Conservation (phyloP, 2,888 invertebrate species). For the Tholera decimalis region DNA sequence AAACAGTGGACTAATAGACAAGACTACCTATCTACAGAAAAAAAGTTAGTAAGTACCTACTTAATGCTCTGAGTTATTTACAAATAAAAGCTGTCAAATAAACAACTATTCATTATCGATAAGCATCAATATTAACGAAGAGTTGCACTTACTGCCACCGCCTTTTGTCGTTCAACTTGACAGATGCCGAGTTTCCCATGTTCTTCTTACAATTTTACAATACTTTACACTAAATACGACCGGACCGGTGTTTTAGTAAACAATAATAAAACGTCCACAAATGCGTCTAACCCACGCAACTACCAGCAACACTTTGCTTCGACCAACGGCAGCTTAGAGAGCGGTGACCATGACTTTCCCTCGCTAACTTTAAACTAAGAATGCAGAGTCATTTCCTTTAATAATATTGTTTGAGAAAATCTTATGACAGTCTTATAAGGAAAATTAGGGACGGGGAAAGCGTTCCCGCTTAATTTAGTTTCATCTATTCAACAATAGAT, state of each 20-base stretch:
- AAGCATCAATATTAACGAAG: neutral
- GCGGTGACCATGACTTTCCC: slow-evolving; percentile 86
- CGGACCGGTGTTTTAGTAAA: slow-evolving; percentile 58
- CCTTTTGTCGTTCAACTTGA: slow-evolving; percentile 85
- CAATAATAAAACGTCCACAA: slow-evolving; percentile 47
- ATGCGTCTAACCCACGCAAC: slow-evolving; percentile 77
- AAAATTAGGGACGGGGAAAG: slow-evolving; percentile 41
- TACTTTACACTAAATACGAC: slow-evolving; percentile 49
- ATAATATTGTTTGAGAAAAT: slow-evolving; percentile 59
- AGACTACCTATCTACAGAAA: neutral
- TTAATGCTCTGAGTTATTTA: neutral
- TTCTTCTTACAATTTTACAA: slow-evolving; percentile 42
- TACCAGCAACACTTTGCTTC: slow-evolving; percentile 70
- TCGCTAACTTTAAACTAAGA: slow-evolving; percentile 64
- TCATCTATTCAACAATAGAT: slow-evolving; percentile 53
- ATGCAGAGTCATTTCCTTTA: slow-evolving; percentile 72
- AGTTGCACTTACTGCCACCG: slow-evolving; percentile 85
- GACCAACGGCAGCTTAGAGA: slow-evolving; percentile 64
- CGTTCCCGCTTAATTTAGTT: slow-evolving; percentile 36
- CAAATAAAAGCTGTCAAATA: neutral
- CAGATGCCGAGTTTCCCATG: slow-evolving; percentile 88
- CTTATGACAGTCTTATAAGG: slow-evolving; percentile 3
- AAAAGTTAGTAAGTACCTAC: neutral
- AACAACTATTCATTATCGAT: neutral
- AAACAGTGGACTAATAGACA: neutral